Percentiles rank a stretch among this genome's conserved stretches.
These are phyloP conservation scores for Gracilinanus agilis DNA, from an alignment of 2,113 vertebrate genomes.

Conservation along the genomic window DNA sequence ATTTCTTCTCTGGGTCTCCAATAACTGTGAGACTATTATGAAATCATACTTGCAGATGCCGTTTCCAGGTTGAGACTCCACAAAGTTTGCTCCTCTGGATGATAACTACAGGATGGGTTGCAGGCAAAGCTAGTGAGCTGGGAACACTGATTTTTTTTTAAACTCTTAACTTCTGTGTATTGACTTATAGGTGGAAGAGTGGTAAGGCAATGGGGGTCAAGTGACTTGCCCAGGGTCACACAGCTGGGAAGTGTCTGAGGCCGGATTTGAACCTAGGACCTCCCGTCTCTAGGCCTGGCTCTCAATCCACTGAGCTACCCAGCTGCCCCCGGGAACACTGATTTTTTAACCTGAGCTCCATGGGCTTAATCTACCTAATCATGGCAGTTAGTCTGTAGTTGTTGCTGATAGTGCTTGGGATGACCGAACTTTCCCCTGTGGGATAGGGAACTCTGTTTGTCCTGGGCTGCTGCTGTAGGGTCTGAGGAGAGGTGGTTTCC, in stretches of 20 bases:
- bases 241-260: too few species aligned
- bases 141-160: neutral
- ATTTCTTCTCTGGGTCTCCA: neutral
- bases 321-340: neutral
- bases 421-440: neutral
- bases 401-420: neutral
- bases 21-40: neutral
- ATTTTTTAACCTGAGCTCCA: neutral
- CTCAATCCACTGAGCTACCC: too few species aligned
- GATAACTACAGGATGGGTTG: neutral
- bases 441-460: neutral
- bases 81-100: neutral
- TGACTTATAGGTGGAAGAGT: too few species aligned
- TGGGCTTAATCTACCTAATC: neutral
- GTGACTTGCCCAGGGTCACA: too few species aligned
- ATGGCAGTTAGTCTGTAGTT: neutral
- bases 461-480: neutral
- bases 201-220: too few species aligned
- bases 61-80: neutral
- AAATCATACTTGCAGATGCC: neutral
- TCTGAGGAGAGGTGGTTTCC: neutral
- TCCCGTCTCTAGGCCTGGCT: too few species aligned
- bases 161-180: too few species aligned
- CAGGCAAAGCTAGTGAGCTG: neutral
- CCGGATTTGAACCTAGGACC: too few species aligned